phyloP scores from a whole-genome alignment of 2,113 vertebrate species.

The Progne subis region DNA sequence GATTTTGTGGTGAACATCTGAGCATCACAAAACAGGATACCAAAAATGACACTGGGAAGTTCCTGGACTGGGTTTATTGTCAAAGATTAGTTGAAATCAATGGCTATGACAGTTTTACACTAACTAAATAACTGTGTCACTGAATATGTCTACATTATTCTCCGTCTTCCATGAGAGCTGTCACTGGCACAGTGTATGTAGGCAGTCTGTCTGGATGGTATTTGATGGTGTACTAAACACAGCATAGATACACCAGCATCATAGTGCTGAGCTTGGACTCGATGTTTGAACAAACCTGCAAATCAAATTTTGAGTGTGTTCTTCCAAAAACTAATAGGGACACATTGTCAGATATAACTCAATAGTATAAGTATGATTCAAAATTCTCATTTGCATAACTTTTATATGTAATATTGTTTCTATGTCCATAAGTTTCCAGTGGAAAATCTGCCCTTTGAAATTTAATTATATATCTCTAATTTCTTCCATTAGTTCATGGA shows the following conservation, averaged over 20 bases:
- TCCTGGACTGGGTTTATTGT: not conserved
- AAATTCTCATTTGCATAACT: not conserved
- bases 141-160: slow-evolving; percentile 16
- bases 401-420: not conserved
- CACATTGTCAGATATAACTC: not conserved
- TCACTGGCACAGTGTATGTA: not conserved
- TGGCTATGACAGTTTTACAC: not conserved
- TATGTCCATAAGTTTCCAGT: not conserved
- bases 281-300: not conserved
- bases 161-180: not conserved
- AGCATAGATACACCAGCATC: not conserved
- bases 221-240: not conserved
- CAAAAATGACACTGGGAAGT: not conserved
- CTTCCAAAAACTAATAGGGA: not conserved
- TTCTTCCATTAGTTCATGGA: not conserved
- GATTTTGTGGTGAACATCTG: not conserved
- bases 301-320: not conserved
- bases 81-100: slow-evolving; percentile 22
- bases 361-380: not conserved
- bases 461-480: not conserved
- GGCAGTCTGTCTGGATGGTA: not conserved
- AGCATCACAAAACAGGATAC: not conserved
- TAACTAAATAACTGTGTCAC: slow-evolving; percentile 7
- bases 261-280: not conserved
- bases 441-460: not conserved